phyloP scores from a whole-genome alignment of 2,797 vertebrate genomes.

The Buceros bicornis region DNA sequence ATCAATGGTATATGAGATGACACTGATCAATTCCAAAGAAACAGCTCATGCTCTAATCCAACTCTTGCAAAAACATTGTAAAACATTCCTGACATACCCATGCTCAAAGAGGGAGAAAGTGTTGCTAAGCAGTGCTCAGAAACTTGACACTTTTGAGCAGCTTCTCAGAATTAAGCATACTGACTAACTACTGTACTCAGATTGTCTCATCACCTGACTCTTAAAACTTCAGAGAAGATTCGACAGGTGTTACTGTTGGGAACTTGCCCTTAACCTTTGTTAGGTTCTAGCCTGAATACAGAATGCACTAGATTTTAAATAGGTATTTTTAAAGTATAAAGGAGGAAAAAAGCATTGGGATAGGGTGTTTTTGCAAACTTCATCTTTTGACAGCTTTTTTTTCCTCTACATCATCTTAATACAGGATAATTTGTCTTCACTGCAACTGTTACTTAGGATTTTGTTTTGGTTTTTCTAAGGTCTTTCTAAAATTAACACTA shows the following conservation, averaged over 20 bases:
- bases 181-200: background rate
- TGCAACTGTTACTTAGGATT: background rate
- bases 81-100: background rate
- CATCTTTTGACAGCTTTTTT: background rate
- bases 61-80: background rate
- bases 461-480: background rate
- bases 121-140: background rate
- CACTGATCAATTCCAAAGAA: background rate
- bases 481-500: background rate
- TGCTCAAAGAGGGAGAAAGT: background rate
- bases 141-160: background rate
- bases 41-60: background rate
- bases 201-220: background rate
- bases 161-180: slow-evolving; percentile 4
- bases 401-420: background rate
- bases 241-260: background rate
- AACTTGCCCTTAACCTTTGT: background rate
- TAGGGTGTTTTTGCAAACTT: background rate
- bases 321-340: background rate
- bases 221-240: slow-evolving; percentile 34
- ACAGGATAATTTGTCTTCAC: background rate
- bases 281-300: background rate
- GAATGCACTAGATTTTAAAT: background rate
- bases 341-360: background rate
- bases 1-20: background rate